Conservation (phyloP, 2,888 invertebrate species). For the Hypselothyrea guttata region DNA sequence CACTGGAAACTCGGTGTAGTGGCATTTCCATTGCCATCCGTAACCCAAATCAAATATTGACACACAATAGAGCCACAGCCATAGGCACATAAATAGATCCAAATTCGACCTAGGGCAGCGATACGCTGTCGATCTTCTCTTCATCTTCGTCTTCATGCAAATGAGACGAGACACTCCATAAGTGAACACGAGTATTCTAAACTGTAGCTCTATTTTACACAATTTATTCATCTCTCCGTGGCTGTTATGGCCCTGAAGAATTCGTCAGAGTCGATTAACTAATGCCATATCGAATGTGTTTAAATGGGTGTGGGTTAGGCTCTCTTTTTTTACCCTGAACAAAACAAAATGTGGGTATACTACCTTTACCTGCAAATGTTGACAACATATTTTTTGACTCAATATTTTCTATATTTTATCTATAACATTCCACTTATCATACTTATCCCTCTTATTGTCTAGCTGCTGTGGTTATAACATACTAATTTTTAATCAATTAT, state of each 20-base stretch:
- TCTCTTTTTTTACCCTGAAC: background rate
- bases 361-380: no score
- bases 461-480: no score
- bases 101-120: conserved; percentile 15
- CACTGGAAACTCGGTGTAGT: conserved; percentile 52
- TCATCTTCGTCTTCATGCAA: conserved; percentile 51
- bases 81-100: conserved; percentile 12
- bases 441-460: no score
- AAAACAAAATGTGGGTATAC: no score
- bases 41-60: conserved; percentile 11
- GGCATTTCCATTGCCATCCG: conserved; percentile 48
- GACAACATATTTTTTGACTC: no score
- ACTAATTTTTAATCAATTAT: no score
- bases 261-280: conserved; percentile 39
- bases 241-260: conserved; percentile 22
- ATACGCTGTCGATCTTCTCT: conserved; percentile 27
- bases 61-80: conserved; percentile 2
- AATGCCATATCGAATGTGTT: conserved; percentile 28
- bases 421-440: no score
- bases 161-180: conserved; percentile 42
- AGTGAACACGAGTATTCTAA: conserved; percentile 38
- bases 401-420: no score
- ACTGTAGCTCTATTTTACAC: conserved; percentile 18
- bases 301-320: background rate
- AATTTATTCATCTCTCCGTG: conserved; percentile 15